Conservation (phyloP, 2,888 invertebrate species). For the Aquatica leii region DNA sequence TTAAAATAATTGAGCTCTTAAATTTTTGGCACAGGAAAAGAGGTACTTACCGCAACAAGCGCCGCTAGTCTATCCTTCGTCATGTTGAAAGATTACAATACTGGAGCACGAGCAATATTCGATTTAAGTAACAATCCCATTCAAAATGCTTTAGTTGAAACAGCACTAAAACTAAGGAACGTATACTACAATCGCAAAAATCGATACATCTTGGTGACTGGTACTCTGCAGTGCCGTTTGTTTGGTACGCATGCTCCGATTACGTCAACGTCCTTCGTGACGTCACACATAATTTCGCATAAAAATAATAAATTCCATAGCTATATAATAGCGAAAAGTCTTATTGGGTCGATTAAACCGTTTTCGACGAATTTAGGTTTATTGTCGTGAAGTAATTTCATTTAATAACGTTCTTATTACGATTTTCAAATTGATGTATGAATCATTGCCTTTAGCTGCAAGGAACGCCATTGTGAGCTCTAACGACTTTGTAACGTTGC, state of each 20-base stretch:
- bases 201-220: slow-evolving; percentile 77
- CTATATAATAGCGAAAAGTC: slow-evolving; percentile 34
- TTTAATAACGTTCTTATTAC: not conserved
- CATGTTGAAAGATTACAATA: slow-evolving; percentile 68
- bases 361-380: not conserved
- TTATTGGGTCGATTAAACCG: not conserved
- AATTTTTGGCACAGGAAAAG: slow-evolving; percentile 23
- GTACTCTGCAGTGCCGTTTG: slow-evolving; percentile 69
- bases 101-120: slow-evolving; percentile 73
- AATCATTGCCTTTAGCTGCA: slow-evolving; percentile 59
- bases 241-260: slow-evolving; percentile 62
- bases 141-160: slow-evolving; percentile 77
- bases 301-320: slow-evolving; percentile 38
- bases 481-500: slow-evolving; percentile 75
- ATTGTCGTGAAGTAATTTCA: not conserved
- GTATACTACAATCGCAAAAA: slow-evolving; percentile 79
- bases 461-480: slow-evolving; percentile 87
- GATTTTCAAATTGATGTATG: slow-evolving; percentile 19
- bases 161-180: slow-evolving; percentile 76
- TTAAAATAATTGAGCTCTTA: too few species aligned
- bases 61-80: slow-evolving; percentile 98
- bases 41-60: slow-evolving; percentile 84
- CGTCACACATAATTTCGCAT: slow-evolving; percentile 48
- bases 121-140: slow-evolving; percentile 79
- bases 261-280: slow-evolving; percentile 57